phyloP scores from a whole-genome alignment of 2,113 vertebrate genomes.

The Embiotoca jacksoni region DNA sequence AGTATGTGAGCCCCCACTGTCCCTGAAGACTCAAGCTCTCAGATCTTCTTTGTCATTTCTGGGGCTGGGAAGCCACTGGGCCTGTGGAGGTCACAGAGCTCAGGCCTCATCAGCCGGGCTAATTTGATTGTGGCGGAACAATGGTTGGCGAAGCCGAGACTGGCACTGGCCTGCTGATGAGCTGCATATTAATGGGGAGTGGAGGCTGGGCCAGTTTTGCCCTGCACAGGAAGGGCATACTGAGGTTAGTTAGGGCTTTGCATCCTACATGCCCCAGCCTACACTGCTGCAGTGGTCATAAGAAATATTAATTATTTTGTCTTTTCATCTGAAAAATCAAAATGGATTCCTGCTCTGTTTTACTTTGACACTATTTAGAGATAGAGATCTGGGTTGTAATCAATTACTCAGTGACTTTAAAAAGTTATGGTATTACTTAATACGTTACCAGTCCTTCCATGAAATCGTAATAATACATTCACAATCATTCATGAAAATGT shows the following conservation, averaged over 20 bases:
- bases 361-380: not conserved
- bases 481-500: no score
- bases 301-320: not conserved
- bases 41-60: slow-evolving; percentile 79
- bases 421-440: no score
- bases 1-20: slow-evolving; percentile 58
- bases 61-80: slow-evolving; percentile 78
- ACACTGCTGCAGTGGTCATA: slow-evolving; percentile 8
- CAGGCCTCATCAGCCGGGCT: slow-evolving; percentile 93
- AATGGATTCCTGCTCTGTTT: not conserved
- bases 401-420: no score
- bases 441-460: no score
- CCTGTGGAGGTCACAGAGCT: slow-evolving; percentile 90
- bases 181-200: slow-evolving; percentile 72
- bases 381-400: no score
- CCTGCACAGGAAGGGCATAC: slow-evolving; percentile 27
- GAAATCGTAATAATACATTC: no score
- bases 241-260: slow-evolving; percentile 1
- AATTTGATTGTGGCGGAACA: slow-evolving; percentile 98
- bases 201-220: slow-evolving; percentile 28
- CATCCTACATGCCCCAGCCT: not conserved
- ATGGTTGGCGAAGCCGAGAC: slow-evolving; percentile 79
- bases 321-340: not conserved
- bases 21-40: slow-evolving; percentile 62
- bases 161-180: slow-evolving; percentile 45